Percentiles rank a stretch among this genome's conserved stretches.
Conservation (phyloP, 2,113 vertebrate species). For the Lampris megalopsis region DNA sequence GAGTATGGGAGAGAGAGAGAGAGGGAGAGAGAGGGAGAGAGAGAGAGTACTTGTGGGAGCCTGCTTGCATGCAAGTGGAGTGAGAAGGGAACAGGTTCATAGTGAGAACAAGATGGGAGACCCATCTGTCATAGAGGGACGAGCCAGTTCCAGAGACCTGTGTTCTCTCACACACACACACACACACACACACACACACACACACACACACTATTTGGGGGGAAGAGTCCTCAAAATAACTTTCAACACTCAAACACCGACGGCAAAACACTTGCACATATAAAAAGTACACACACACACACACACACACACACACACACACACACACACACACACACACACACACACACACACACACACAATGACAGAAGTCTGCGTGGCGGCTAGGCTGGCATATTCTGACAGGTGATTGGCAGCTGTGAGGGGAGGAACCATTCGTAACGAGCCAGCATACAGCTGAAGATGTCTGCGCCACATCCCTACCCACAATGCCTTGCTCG, state of each 20-base stretch:
- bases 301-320: not conserved
- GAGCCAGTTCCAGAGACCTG: constrained; percentile 69
- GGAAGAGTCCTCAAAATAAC: constrained; percentile 63
- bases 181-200: constrained; percentile 12
- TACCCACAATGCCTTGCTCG: no score
- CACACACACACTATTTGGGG: constrained; percentile 38
- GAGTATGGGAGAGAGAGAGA: not conserved
- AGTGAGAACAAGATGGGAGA: constrained; percentile 71
- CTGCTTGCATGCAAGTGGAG: not conserved
- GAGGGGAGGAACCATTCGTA: no score
- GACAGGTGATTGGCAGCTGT: no score
- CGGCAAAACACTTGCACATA: no score
- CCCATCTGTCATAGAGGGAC: constrained; percentile 72
- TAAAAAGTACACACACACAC: constrained; percentile 40
- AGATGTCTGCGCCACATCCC: no score
- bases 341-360: not conserved
- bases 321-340: not conserved
- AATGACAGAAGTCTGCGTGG: not conserved
- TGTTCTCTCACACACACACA: constrained; percentile 37
- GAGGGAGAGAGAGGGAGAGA: not conserved
- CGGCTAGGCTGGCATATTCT: not conserved
- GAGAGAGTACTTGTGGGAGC: not conserved
- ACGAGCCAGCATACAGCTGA: no score
- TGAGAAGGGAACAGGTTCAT: constrained; percentile 62
- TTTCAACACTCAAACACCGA: no score